Conservation (phyloP, 2,797 vertebrate genomes). For the Notoglanidium macrostoma region DNA sequence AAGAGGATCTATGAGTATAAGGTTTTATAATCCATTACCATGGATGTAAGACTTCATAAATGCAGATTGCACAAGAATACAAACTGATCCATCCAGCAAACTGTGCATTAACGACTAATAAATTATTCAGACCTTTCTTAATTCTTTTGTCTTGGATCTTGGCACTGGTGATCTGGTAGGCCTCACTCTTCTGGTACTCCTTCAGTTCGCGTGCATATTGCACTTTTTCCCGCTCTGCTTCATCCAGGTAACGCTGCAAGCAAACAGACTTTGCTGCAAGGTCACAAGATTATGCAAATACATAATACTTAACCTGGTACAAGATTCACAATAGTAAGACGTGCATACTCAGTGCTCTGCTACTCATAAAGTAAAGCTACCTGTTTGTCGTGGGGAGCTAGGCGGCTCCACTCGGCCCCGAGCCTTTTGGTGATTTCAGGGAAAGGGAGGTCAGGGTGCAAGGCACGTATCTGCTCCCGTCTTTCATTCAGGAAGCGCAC, state of each 20-base stretch:
- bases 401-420: conserved; percentile 93
- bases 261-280: not conserved
- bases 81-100: not conserved
- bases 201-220: conserved; percentile 92
- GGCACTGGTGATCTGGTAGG: conserved; percentile 89
- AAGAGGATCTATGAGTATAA: not conserved
- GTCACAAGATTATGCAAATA: not conserved
- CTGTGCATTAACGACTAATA: not conserved
- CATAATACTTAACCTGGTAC: not conserved
- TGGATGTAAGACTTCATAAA: not conserved
- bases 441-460: conserved; percentile 92
- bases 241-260: conserved; percentile 88
- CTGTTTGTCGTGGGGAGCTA: conserved; percentile 89
- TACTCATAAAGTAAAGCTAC: conserved; percentile 63
- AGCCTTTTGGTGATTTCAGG: conserved; percentile 97
- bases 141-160: conserved; percentile 96
- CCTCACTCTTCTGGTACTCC: conserved; percentile 96
- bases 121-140: conserved; percentile 83
- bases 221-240: conserved; percentile 93
- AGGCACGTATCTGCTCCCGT: conserved; percentile 89
- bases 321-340: not conserved
- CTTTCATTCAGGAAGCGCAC: conserved; percentile 96
- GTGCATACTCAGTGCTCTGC: too few species aligned
- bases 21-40: not conserved
- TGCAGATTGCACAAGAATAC: too few species aligned